Evolutionary conservation across 1,140 invertebrate species (phyloP).

Genomic region (Papilio polyxenes): DNA sequence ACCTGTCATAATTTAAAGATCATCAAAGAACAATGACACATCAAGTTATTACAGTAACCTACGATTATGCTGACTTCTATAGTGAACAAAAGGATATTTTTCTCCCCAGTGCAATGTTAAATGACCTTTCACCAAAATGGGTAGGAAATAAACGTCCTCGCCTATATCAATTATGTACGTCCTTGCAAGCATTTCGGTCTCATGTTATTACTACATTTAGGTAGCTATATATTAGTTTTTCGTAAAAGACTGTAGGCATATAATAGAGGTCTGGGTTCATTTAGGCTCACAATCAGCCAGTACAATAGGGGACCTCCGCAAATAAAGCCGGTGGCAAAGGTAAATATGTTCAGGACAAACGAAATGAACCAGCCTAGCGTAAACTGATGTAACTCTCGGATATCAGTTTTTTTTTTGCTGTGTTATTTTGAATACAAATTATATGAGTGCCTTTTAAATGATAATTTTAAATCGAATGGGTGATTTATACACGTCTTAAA

Average conservation of each 20-base stretch:
- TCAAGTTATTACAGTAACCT: no score
- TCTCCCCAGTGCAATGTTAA: no score
- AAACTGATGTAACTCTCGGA: not conserved
- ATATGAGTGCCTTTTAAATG: no score
- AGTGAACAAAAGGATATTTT: no score
- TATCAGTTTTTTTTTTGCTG: not conserved
- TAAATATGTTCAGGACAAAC: not conserved
- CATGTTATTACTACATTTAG: not conserved
- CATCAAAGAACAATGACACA: no score
- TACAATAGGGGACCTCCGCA: slow-evolving; percentile 12
- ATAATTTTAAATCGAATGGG: no score
- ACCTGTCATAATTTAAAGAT: no score
- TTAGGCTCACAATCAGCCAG: not conserved
- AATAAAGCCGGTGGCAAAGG: slow-evolving; percentile 8
- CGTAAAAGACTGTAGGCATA: not conserved
- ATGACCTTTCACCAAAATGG: no score
- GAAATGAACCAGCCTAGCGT: slow-evolving; percentile 16
- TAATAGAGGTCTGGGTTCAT: not conserved
- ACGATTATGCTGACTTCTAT: no score
- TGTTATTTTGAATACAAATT: not conserved
- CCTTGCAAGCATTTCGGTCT: not conserved
- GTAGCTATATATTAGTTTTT: slow-evolving; percentile 11
- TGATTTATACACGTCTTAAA: no score
- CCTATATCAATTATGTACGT: no score
- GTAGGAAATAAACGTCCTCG: not conserved